phyloP scores from a whole-genome alignment of 2,888 invertebrate genomes.

The Caenorhabditis sp. region DNA sequence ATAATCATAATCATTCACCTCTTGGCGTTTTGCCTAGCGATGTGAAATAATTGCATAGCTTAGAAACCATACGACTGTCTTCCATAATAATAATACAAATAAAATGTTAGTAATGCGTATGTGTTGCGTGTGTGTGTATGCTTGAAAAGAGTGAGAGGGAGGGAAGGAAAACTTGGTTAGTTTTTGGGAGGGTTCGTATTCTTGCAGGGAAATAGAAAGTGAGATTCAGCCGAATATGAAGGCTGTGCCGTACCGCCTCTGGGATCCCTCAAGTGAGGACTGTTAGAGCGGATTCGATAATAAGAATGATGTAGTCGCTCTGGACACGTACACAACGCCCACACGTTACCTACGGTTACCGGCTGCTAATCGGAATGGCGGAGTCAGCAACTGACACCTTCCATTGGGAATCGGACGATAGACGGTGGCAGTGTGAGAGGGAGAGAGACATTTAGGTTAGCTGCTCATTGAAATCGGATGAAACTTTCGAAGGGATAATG shows the following conservation, averaged over 20 bases:
- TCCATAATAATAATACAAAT: constrained; percentile 12
- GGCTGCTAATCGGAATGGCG: constrained; percentile 27
- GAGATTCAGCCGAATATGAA: constrained; percentile 15
- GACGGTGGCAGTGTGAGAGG: constrained; percentile 15
- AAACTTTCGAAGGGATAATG: constrained; percentile 6
- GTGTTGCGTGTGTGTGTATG: background rate
- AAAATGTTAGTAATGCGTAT: constrained; percentile 19
- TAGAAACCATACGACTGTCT: constrained; percentile 21
- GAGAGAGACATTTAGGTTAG: constrained; percentile 33
- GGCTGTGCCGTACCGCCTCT: constrained; percentile 2
- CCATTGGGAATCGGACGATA: constrained; percentile 15
- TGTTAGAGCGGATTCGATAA: background rate
- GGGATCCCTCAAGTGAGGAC: constrained; percentile 7
- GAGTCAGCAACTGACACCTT: constrained; percentile 26
- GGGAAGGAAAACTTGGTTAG: background rate
- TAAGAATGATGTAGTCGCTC: constrained; percentile 26
- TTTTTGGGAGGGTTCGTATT: constrained; percentile 20
- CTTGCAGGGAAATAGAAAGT: constrained; percentile 21
- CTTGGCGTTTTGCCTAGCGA: background rate
- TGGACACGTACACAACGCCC: constrained; percentile 31
- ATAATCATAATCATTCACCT: constrained; percentile 36
- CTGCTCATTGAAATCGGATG: constrained; percentile 16
- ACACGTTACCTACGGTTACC: constrained; percentile 45
- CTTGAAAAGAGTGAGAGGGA: constrained; percentile 1
- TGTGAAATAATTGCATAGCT: constrained; percentile 22